Evolutionary conservation across 2,797 vertebrate species (phyloP).

Genomic region (Mallotus villosus): DNA sequence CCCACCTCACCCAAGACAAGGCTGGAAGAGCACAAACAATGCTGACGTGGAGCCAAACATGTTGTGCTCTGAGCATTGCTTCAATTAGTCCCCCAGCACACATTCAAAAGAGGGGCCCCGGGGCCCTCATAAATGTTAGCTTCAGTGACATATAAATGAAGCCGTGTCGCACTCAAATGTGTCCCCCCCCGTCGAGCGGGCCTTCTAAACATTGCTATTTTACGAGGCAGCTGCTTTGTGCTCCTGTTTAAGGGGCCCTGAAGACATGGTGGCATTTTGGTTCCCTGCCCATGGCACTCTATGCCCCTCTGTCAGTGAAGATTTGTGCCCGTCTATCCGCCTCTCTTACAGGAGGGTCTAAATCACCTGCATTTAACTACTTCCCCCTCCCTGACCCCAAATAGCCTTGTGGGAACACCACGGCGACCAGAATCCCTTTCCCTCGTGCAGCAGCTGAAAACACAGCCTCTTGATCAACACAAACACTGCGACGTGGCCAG

Average conservation of each 20-base stretch:
- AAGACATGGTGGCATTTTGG: constrained; percentile 51
- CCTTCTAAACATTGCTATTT: constrained; percentile 40
- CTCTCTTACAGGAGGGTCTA: constrained; percentile 45
- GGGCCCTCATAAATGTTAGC: constrained; percentile 23
- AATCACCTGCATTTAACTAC: constrained; percentile 38
- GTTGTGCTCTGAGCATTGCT: constrained; percentile 28
- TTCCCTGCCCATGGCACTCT: constrained; percentile 46
- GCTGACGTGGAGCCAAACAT: constrained; percentile 8
- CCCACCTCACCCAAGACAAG: neutral
- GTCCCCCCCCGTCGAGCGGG: constrained; percentile 31
- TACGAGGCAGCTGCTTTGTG: constrained; percentile 54
- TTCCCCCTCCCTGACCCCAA: constrained; percentile 16
- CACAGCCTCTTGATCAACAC: neutral
- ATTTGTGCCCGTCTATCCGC: constrained; percentile 52
- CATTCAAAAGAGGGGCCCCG: constrained; percentile 25
- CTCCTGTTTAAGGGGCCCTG: constrained; percentile 27
- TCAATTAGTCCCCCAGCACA: constrained; percentile 26
- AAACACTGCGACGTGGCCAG: too few relatives aligned
- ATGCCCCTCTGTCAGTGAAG: constrained; percentile 32
- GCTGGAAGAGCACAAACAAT: constrained; percentile 3
- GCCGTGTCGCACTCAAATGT: constrained; percentile 24
- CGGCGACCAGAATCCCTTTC: neutral
- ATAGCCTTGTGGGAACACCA: constrained; percentile 23
- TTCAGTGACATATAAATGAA: constrained; percentile 24
- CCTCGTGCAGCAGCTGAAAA: neutral